phyloP scores from a whole-genome alignment of 2,888 invertebrate genomes.

The Parnassius glacialis region DNA sequence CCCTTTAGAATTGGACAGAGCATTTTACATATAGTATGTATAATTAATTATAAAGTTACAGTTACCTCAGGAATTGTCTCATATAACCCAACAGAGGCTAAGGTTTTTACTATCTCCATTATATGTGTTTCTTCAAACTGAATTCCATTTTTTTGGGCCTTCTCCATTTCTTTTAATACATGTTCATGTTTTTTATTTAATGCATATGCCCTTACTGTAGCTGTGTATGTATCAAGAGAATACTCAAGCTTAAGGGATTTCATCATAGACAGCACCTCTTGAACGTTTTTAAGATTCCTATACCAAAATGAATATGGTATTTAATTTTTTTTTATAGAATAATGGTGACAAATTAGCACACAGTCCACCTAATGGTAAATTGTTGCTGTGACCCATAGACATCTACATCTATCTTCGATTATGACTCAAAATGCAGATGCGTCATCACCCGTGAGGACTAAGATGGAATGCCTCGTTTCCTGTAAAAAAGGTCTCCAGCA shows the following conservation, averaged over 20 bases:
- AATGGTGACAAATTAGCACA: no score
- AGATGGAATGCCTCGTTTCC: no score
- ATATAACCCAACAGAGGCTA: slow-evolving; percentile 50
- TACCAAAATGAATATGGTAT: slow-evolving; percentile 11
- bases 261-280: slow-evolving; percentile 81
- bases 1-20: no score
- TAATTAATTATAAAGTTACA: neutral
- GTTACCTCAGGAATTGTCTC: slow-evolving; percentile 37
- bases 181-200: slow-evolving; percentile 60
- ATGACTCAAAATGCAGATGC: no score
- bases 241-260: slow-evolving; percentile 72
- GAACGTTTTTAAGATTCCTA: slow-evolving; percentile 63
- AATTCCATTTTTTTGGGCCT: slow-evolving; percentile 47
- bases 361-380: no score
- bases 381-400: no score
- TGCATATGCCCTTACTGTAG: slow-evolving; percentile 73
- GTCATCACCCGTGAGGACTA: no score
- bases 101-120: slow-evolving; percentile 72
- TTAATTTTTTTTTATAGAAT: no score
- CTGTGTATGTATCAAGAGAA: slow-evolving; percentile 72
- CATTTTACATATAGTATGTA: no score
- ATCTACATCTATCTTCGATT: no score
- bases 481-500: no score
- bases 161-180: slow-evolving; percentile 57
- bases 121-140: slow-evolving; percentile 63